Evolutionary conservation across 2,888 invertebrate species (phyloP).

Genomic region (Drosophila vallismaia): DNA sequence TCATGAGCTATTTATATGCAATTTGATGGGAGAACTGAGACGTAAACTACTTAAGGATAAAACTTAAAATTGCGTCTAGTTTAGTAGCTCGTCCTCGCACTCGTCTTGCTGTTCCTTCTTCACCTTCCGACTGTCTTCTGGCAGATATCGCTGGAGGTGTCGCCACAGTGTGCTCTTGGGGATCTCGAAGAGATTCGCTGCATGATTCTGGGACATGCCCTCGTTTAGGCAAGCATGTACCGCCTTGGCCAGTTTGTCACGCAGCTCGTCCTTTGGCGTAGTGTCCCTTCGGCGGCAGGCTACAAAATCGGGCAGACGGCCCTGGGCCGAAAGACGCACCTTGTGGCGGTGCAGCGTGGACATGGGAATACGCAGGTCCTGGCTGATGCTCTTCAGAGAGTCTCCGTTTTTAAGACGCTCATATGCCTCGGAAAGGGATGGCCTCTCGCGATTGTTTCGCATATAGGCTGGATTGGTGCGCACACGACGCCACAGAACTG

Average conservation of each 20-base stretch:
- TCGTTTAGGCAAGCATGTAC: conserved; percentile 81
- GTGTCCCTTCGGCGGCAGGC: conserved; percentile 81
- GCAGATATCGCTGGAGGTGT: conserved; percentile 81
- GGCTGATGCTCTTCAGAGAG: conserved; percentile 82
- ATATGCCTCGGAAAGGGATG: conserved; percentile 80
- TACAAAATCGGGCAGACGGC: conserved; percentile 81
- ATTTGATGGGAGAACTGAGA: not conserved
- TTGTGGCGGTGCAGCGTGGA: conserved; percentile 83
- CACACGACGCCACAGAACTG: conserved; percentile 83
- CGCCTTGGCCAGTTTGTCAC: conserved; percentile 81
- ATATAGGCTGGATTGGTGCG: conserved; percentile 82
- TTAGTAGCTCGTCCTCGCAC: conserved; percentile 59
- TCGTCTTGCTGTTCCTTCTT: conserved; percentile 63
- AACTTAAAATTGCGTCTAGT: conserved; percentile 11
- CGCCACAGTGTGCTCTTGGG: conserved; percentile 84
- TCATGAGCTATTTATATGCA: not conserved
- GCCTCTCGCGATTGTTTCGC: conserved; percentile 81
- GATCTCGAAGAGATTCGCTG: conserved; percentile 82
- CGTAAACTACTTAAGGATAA: not conserved
- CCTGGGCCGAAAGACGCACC: conserved; percentile 81
- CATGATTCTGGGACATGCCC: conserved; percentile 84
- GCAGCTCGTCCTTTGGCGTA: conserved; percentile 82
- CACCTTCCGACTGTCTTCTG: conserved; percentile 56
- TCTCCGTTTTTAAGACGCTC: conserved; percentile 82
- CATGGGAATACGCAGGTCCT: conserved; percentile 83